These are phyloP conservation scores for Tenualosa ilisha DNA, from an alignment of 2,797 vertebrate genomes.

Conservation along the genomic window DNA sequence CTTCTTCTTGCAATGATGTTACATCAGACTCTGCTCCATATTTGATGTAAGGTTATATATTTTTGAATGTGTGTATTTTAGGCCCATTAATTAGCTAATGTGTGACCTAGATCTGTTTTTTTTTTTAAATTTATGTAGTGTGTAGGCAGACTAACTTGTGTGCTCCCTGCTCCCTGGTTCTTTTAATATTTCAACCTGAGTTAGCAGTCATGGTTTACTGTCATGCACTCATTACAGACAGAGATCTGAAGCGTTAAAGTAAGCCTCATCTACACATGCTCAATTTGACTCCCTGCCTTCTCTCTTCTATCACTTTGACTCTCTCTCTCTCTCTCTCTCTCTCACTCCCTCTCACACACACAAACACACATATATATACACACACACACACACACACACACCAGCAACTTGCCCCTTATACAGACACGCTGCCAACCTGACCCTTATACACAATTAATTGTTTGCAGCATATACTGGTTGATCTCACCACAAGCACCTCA, in stretches of 20 bases:
- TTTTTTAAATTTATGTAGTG: not conserved
- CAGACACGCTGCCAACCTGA: not conserved
- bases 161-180: not conserved
- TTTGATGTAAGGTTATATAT: constrained; percentile 3
- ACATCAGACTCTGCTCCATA: not conserved
- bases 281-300: not conserved
- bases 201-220: not conserved
- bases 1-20: not conserved
- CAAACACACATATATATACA: too few species aligned
- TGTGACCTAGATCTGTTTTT: constrained; percentile 6
- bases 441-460: not conserved
- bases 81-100: constrained; percentile 13
- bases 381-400: not conserved
- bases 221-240: not conserved
- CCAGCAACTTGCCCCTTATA: not conserved
- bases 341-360: not conserved
- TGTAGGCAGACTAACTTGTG: not conserved
- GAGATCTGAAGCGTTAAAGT: not conserved
- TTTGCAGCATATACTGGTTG: not conserved
- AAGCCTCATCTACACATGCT: not conserved
- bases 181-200: too few species aligned
- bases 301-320: not conserved
- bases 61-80: constrained; percentile 16
- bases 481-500: not conserved
- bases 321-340: not conserved